These are phyloP conservation scores for Tenthredo amoena DNA, from an alignment of 2,888 invertebrate species.

Conservation along the genomic window DNA sequence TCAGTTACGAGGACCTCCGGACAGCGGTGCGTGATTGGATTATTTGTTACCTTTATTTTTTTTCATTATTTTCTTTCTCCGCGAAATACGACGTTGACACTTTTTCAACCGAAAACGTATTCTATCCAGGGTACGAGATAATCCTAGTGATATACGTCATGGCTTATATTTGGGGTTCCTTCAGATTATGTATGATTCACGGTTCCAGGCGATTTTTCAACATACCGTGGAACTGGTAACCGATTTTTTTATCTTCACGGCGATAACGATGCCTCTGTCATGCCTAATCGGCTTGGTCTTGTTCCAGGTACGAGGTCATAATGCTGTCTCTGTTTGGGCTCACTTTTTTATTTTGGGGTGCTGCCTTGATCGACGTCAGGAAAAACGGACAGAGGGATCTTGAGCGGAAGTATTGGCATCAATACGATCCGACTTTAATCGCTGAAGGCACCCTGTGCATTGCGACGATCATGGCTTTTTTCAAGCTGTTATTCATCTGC, in stretches of 20 bases:
- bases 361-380: constrained; percentile 80
- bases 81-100: background rate
- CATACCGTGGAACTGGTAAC: constrained; percentile 82
- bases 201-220: constrained; percentile 81
- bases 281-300: background rate
- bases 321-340: constrained; percentile 81
- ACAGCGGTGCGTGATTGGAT: constrained; percentile 77
- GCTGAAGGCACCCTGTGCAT: constrained; percentile 85
- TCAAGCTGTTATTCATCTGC: constrained; percentile 83
- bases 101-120: constrained; percentile 13
- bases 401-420: constrained; percentile 84
- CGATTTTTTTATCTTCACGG: background rate
- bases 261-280: background rate
- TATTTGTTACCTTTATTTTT: background rate
- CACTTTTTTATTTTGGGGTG: constrained; percentile 84
- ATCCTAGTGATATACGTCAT: constrained; percentile 79
- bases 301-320: constrained; percentile 79
- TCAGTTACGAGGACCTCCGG: constrained; percentile 82
- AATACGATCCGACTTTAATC: constrained; percentile 83
- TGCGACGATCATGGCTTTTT: constrained; percentile 84
- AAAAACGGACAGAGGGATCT: constrained; percentile 78
- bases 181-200: constrained; percentile 81
- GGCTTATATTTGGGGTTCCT: constrained; percentile 81
- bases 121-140: constrained; percentile 67
- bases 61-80: too few species aligned